phyloP scores from a whole-genome alignment of 35 echinoderm and acorn worm genomes.

The Lytechinus pictus region DNA sequence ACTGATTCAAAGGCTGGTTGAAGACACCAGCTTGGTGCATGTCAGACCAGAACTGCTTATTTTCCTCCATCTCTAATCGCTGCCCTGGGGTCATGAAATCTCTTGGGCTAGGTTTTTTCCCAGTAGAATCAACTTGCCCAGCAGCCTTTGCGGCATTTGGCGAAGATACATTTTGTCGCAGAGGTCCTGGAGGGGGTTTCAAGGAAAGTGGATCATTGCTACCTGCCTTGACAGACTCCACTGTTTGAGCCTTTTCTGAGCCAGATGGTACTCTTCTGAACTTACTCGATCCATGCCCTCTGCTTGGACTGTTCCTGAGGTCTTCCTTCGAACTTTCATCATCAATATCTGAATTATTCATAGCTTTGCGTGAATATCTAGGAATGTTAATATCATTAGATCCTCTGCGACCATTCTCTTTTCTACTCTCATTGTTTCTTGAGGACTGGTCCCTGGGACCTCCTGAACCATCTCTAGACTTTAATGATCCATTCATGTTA shows the following conservation, averaged over 20 bases:
- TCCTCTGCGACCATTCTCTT: background rate
- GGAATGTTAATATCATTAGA: slow-evolving; percentile 39
- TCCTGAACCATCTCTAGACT: background rate
- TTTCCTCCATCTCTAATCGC: background rate
- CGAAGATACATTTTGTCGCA: background rate
- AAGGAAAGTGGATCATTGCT: background rate
- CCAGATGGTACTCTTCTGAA: background rate
- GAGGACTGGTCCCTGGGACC: background rate
- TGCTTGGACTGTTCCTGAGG: background rate
- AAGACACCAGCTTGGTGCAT: slow-evolving; percentile 31
- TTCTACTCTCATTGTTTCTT: background rate
- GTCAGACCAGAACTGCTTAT: slow-evolving; percentile 43
- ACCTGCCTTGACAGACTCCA: background rate
- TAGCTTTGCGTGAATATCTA: slow-evolving; percentile 28
- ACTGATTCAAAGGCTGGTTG: background rate
- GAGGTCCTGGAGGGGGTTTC: slow-evolving; percentile 36
- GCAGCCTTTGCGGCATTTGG: background rate
- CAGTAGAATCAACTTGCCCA: no score
- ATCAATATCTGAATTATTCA: background rate
- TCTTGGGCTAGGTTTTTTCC: slow-evolving; percentile 14
- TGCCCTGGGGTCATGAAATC: slow-evolving; percentile 6
- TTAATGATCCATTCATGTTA: background rate
- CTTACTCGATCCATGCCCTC: background rate
- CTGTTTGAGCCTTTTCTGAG: background rate
- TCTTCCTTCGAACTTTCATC: slow-evolving; percentile 23